Conservation (phyloP, 2,113 vertebrate species). For the Equus przewalskii region DNA sequence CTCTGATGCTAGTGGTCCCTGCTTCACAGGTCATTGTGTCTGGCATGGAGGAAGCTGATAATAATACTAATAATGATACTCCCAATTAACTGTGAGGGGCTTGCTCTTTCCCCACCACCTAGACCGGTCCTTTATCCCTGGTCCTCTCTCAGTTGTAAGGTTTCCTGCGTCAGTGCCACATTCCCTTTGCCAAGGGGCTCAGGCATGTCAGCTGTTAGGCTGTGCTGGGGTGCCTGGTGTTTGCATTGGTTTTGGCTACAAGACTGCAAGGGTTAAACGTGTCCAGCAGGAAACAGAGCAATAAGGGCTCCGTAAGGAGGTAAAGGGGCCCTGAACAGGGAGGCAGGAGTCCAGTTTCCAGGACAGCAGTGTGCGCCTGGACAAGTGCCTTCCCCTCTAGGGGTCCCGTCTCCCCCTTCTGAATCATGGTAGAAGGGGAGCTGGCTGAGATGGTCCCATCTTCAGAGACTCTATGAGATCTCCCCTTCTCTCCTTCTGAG, state of each 20-base stretch:
- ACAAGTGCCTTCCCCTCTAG: neutral
- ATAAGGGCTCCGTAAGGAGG: neutral
- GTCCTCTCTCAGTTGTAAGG: neutral
- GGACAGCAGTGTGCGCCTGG: neutral
- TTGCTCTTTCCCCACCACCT: too few species aligned
- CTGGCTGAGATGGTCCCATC: neutral
- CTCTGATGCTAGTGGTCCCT: neutral
- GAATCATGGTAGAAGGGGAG: too few species aligned
- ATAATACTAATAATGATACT: neutral
- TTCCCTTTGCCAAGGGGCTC: neutral
- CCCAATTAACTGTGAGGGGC: neutral
- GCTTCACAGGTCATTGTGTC: neutral
- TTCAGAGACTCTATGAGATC: neutral
- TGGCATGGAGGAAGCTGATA: neutral
- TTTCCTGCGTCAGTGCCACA: neutral
- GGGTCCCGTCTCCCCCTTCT: neutral
- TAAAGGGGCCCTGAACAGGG: neutral
- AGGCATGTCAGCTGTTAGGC: neutral
- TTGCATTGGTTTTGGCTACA: neutral
- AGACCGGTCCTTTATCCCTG: neutral
- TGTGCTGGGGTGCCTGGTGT: neutral
- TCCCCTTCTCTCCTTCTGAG: neutral
- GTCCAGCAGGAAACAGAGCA: neutral
- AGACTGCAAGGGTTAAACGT: slow-evolving; percentile 9
- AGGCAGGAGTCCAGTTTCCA: neutral